phyloP scores from a whole-genome alignment of 2,113 vertebrate genomes.

The Fregata magnificens region DNA sequence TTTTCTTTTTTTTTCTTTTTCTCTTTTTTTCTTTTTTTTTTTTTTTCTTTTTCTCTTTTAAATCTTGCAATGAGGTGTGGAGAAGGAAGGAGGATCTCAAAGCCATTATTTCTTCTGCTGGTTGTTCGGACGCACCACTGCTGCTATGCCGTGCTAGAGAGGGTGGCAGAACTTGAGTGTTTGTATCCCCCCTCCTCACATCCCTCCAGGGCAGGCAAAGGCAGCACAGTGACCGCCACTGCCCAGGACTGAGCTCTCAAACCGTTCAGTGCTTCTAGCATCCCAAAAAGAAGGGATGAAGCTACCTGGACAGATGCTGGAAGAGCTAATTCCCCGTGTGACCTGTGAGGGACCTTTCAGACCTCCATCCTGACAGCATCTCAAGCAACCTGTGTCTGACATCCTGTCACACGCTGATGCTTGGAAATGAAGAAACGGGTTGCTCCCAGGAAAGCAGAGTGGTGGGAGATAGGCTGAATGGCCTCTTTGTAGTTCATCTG shows the following conservation, averaged over 20 bases:
- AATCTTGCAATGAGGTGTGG: not conserved
- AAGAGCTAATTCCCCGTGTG: not conserved
- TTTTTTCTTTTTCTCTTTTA: not conserved
- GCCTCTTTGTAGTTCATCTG: not conserved
- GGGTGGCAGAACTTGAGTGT: not conserved
- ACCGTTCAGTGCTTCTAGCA: not conserved
- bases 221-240: rapidly evolving
- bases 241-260: rapidly evolving
- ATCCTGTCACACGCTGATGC: rapidly evolving
- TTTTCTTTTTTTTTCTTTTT: too few relatives aligned
- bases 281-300: not conserved
- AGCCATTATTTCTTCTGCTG: not conserved
- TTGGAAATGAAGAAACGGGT: not conserved
- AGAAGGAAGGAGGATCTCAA: not conserved
- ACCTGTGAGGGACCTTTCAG: not conserved
- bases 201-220: not conserved
- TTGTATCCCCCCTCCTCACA: not conserved
- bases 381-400: not conserved
- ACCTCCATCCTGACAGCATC: not conserved
- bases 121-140: not conserved
- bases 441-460: not conserved
- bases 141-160: not conserved
- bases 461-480: not conserved
- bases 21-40: too few relatives aligned
- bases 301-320: not conserved